Evolutionary conservation across 2,797 vertebrate genomes (phyloP), one percentile per base, ranked within the genome.

Genomic region (Sorex maritimensis): DNA sequence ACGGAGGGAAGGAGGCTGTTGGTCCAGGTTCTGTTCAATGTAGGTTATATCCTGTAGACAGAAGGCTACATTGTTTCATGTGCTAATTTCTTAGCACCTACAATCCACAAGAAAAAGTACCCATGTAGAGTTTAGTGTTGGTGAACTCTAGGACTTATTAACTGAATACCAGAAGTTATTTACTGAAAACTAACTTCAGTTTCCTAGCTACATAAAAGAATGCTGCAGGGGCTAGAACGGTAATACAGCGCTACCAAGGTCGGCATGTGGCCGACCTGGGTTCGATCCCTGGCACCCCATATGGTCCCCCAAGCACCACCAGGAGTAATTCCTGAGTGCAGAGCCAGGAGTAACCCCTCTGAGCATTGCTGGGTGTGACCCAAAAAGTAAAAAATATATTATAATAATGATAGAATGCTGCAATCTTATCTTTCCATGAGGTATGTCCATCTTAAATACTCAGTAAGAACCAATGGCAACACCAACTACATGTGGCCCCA

Each of bases 51-150:
- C 78, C 65, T 86, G 14, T 23, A 38, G 13, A 52, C 13, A 85
- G 17, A 86, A 81, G 58, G 63, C 41, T 46, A 9, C 3, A 86
- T 5, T 83, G 94, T 52, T 94, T 95, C 68, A 75, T 79, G 26
- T 80, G 14, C 41, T 81, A 71, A 85, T 91, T 81, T 91, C 84
- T 96, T 82, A 12, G 89, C 95, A 97, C 91, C 93, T 95, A 97
- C 0, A 0, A 81, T 71, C 93, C 95, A 94, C 65, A 96, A 96
- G 94, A 95, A 92, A 91, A 92, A 96, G 88, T 95, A 90, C 75
- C 94, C 85, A 91, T 24, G 89, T 92, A 94, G 91, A 97, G 82
- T 96, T 95, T 91, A 96, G 90, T 90, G 96, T 67, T 93, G 95
- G 92, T 67, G 28, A 94, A 94, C 86, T 88, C 94, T 93, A 86